Percentiles rank a stretch among this genome's conserved stretches.
These are phyloP conservation scores for Stomatorhinus ivindoensis DNA, from an alignment of 2,113 vertebrate species.

Conservation along the genomic window DNA sequence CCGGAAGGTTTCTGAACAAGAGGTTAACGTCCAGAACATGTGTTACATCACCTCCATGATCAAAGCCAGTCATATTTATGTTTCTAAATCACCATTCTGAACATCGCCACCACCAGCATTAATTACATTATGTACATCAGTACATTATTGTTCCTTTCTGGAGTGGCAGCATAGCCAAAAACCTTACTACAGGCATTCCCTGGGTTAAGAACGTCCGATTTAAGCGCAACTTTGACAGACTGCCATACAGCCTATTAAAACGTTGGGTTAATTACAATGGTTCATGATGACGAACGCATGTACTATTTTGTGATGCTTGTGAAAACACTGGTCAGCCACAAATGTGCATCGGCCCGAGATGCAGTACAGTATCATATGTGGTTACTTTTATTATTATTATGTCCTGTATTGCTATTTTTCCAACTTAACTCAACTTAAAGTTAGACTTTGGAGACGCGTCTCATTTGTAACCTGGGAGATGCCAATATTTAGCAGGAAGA, in stretches of 20 bases:
- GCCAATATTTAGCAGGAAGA: not conserved
- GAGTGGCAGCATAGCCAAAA: not conserved
- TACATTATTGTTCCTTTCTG: not conserved
- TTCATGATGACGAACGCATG: not conserved
- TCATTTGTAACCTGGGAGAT: not conserved
- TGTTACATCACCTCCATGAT: not conserved
- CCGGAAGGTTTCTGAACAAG: not conserved
- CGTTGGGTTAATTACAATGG: not conserved
- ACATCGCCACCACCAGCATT: not conserved
- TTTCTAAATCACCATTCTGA: not conserved
- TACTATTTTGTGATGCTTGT: not conserved
- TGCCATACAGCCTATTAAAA: not conserved
- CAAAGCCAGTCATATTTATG: not conserved
- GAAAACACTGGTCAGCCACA: not conserved
- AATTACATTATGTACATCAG: not conserved
- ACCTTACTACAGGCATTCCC: not conserved
- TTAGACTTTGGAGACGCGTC: not conserved
- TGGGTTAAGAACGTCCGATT: not conserved
- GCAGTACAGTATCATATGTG: not conserved
- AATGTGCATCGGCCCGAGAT: not conserved
- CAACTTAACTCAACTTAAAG: not conserved
- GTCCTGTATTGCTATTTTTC: not conserved
- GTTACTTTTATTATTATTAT: not conserved
- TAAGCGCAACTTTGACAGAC: not conserved
- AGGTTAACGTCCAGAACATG: not conserved